Conservation (phyloP, 2,113 vertebrate species). For the Theristicus caerulescens region DNA sequence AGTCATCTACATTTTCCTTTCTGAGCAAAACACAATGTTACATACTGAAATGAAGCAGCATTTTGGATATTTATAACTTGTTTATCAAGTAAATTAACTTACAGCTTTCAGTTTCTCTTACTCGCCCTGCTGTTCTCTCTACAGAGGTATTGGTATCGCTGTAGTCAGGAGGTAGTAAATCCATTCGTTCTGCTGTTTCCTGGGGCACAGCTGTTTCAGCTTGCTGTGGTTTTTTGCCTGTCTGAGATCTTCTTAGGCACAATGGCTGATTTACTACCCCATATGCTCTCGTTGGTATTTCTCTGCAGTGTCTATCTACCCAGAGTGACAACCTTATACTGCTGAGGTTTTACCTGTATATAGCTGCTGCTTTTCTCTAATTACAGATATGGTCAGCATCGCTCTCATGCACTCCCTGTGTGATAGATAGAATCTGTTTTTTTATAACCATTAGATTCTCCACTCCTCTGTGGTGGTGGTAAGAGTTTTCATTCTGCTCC, state of each 20-base stretch:
- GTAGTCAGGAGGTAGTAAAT: slow-evolving; percentile 14
- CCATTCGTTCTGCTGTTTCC: slow-evolving; percentile 31
- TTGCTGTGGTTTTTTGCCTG: not conserved
- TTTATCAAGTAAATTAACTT: not conserved
- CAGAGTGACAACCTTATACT: not conserved
- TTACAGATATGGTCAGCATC: not conserved
- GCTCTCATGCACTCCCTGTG: not conserved
- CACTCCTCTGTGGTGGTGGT: not conserved
- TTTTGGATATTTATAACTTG: not conserved
- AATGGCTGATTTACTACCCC: slow-evolving; percentile 25
- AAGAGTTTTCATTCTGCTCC: not conserved
- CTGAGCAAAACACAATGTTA: not conserved
- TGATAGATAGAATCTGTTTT: not conserved
- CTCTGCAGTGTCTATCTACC: not conserved
- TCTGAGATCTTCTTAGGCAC: slow-evolving; percentile 22
- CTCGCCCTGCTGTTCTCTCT: not conserved
- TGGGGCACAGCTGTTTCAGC: slow-evolving; percentile 43
- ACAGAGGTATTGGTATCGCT: not conserved
- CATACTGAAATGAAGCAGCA: not conserved
- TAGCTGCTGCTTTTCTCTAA: not conserved
- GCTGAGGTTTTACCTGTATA: not conserved
- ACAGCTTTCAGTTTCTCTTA: not conserved
- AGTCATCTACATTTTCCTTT: not conserved
- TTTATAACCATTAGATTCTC: not conserved
- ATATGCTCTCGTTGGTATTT: slow-evolving; percentile 22